Percentiles rank a stretch among this genome's conserved stretches.
phyloP scores from a whole-genome alignment of 2,113 vertebrate species.

The Cercopithecus mona region DNA sequence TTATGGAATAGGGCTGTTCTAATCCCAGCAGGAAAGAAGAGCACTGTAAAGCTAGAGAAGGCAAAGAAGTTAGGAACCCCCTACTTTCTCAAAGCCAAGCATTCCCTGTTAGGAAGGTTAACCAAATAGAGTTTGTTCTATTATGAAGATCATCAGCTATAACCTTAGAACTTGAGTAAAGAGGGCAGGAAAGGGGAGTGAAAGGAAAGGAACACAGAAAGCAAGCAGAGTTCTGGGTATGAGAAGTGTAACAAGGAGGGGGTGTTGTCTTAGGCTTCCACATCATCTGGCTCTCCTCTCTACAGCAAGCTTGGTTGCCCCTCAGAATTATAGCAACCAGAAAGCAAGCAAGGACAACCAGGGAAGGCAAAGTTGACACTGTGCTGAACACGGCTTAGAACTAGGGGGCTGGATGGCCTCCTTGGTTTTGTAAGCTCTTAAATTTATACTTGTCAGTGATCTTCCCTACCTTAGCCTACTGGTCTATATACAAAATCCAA shows the following conservation, averaged over 20 bases:
- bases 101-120: slow-evolving; percentile 23
- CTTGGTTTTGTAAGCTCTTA: not conserved
- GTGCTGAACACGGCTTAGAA: not conserved
- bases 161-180: slow-evolving; percentile 31
- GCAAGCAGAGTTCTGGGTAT: not conserved
- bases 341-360: not conserved
- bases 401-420: not conserved
- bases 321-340: not conserved
- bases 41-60: slow-evolving; percentile 26
- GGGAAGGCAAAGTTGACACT: not conserved
- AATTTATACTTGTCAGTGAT: not conserved
- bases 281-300: not conserved
- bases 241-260: not conserved
- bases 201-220: slow-evolving; percentile 13
- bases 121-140: not conserved
- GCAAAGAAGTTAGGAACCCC: slow-evolving; percentile 15
- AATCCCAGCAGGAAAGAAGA: slow-evolving; percentile 58
- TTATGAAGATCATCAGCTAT: not conserved
- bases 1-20: slow-evolving; percentile 57
- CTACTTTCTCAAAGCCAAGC: slow-evolving; percentile 29
- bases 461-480: not conserved
- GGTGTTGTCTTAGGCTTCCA: not conserved
- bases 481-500: slow-evolving; percentile 33
- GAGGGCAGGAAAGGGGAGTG: not conserved
- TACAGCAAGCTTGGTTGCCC: not conserved